Conservation (phyloP, 2,888 invertebrate species). For the Melinopterus prodromus region DNA sequence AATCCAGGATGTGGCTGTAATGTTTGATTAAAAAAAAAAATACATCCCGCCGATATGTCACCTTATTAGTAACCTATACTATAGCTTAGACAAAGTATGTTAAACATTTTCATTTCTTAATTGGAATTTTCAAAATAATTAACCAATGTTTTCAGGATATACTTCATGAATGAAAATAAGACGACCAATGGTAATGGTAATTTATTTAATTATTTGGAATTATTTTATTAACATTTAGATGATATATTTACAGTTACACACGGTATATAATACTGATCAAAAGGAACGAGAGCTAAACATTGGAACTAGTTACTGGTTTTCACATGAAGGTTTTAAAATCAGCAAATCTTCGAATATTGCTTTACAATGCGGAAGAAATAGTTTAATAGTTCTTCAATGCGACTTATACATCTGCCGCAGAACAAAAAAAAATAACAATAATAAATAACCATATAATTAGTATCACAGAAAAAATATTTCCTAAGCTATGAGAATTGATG, state of each 20-base stretch:
- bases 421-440: constrained; percentile 9
- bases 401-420: background rate
- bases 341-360: background rate
- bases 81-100: no score
- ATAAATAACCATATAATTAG: constrained; percentile 30
- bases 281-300: background rate
- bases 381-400: background rate
- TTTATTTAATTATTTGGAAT: background rate
- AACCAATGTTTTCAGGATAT: background rate
- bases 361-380: background rate
- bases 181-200: background rate
- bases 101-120: no score
- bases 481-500: constrained; percentile 32
- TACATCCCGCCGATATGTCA: no score
- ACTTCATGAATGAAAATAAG: background rate
- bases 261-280: background rate
- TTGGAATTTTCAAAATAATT: no score
- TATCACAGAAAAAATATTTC: constrained; percentile 40
- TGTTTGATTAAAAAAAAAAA: no score
- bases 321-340: background rate
- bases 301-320: background rate
- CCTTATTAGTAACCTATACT: no score
- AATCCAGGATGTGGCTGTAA: no score
- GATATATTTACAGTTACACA: background rate
- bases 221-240: background rate